Conservation (phyloP, 2,113 vertebrate genomes). For the Carassius auratus region DNA sequence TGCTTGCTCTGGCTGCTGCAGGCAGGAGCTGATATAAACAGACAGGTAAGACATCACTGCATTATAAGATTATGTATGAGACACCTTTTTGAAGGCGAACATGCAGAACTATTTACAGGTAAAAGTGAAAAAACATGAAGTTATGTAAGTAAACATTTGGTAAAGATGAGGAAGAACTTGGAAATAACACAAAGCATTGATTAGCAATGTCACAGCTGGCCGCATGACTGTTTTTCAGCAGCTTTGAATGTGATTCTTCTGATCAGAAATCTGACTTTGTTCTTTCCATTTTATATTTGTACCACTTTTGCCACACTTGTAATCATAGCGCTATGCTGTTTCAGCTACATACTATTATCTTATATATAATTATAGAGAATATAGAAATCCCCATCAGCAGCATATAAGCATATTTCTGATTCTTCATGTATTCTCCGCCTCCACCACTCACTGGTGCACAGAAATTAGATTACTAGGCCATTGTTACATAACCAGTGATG, state of each 20-base stretch:
- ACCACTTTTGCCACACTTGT: too few species aligned
- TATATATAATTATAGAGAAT: too few species aligned
- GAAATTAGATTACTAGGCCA: conserved; percentile 72
- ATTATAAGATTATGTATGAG: background rate
- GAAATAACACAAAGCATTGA: too few species aligned
- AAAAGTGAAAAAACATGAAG: background rate
- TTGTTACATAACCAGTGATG: conserved; percentile 61
- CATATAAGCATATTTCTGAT: conserved; percentile 9
- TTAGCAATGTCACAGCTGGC: too few species aligned
- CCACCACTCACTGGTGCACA: conserved; percentile 36
- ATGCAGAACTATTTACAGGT: background rate
- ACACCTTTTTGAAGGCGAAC: background rate
- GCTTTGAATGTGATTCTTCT: background rate
- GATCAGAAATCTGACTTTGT: background rate
- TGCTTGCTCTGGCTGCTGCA: conserved; percentile 96
- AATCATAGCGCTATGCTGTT: too few species aligned
- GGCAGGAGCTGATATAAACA: conserved; percentile 94
- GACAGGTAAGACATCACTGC: conserved; percentile 80
- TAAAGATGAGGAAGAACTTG: background rate
- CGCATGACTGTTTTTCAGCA: background rate
- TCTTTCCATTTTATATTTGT: too few species aligned
- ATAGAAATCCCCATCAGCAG: background rate
- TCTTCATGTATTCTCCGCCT: conserved; percentile 54
- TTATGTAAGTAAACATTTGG: background rate
- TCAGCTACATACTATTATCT: too few species aligned